Percentiles rank a stretch among this genome's conserved stretches.
Evolutionary conservation across 2,113 vertebrate species (phyloP).

Genomic region (Rutilus rutilus): DNA sequence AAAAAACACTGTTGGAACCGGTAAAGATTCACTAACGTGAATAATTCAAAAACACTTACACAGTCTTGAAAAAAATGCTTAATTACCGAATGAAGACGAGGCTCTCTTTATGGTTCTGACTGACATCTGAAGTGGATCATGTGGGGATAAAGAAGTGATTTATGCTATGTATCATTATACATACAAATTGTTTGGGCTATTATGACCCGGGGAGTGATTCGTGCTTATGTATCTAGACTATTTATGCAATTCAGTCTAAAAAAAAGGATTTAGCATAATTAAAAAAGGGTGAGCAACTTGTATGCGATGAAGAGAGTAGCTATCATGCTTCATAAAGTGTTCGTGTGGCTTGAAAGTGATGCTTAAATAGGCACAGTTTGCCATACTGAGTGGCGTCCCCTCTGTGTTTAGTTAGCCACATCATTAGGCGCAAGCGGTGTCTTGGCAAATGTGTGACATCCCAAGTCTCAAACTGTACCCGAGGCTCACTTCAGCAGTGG

Average conservation of each 20-base stretch:
- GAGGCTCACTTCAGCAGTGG: neutral
- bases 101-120: neutral
- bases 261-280: constrained; percentile 22
- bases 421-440: neutral
- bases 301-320: neutral
- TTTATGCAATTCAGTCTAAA: neutral
- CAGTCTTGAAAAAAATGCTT: neutral
- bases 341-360: constrained; percentile 26
- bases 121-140: neutral
- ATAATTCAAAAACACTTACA: neutral
- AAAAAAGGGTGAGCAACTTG: neutral
- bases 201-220: constrained; percentile 15
- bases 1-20: constrained; percentile 1
- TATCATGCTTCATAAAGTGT: constrained; percentile 23
- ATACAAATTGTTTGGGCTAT: constrained; percentile 1
- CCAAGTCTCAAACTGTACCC: neutral
- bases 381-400: constrained; percentile 9
- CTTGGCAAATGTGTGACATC: neutral
- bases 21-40: neutral
- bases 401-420: constrained; percentile 24
- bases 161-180: constrained; percentile 2
- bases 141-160: constrained; percentile 1
- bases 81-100: constrained; percentile 1
- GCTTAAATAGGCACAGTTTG: constrained; percentile 7
- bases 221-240: neutral